phyloP scores from a whole-genome alignment of 2,113 vertebrate species.

The Neopipo cinnamomea region DNA sequence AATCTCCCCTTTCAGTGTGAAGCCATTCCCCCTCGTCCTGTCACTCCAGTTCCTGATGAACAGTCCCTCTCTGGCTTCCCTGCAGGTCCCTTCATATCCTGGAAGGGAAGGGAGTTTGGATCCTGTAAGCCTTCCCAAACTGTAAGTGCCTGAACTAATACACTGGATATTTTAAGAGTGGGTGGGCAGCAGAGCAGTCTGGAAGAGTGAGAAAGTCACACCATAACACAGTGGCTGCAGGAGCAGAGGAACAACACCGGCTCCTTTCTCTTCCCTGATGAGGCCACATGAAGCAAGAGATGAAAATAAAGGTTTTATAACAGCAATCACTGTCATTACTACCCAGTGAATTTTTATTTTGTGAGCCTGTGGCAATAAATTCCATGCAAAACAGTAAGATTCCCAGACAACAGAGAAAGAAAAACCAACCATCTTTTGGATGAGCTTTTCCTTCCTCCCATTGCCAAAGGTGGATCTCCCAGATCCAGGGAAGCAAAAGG shows the following conservation, averaged over 20 bases:
- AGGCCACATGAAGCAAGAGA: neutral
- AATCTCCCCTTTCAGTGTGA: neutral
- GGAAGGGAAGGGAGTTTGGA: neutral
- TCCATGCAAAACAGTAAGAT: neutral
- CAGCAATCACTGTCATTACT: neutral
- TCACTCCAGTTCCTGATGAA: neutral
- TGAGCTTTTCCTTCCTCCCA: neutral
- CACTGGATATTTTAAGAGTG: neutral
- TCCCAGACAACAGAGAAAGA: neutral
- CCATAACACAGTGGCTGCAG: accelerated
- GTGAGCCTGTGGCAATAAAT: neutral
- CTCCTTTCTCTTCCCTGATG: accelerated
- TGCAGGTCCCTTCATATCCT: too few relatives aligned
- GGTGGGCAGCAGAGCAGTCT: neutral
- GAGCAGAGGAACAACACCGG: neutral
- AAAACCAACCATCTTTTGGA: neutral
- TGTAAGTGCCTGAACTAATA: neutral
- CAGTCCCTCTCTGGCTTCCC: neutral
- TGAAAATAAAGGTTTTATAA: neutral
- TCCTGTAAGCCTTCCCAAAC: neutral
- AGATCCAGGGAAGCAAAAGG: neutral
- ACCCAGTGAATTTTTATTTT: neutral
- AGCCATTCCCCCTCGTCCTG: neutral
- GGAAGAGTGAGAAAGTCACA: neutral
- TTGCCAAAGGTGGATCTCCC: neutral